Base-by-base conservation (phyloP, 2,888 invertebrate genomes). In the Ligdia adustata region DNA sequence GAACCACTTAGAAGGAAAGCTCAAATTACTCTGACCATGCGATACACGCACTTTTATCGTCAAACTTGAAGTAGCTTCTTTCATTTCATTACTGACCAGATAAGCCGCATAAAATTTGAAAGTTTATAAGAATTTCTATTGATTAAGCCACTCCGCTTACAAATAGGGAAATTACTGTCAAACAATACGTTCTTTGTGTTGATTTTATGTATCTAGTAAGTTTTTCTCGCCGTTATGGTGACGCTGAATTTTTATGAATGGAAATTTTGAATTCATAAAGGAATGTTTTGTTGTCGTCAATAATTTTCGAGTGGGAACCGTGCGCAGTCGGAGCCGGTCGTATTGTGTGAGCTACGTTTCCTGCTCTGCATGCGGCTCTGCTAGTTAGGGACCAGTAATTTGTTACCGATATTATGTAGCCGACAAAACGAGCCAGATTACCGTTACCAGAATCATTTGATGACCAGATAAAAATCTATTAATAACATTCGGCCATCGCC, bases 381-480 rank as follows among this genome's bases (percentile, higher is more conserved):
- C 64, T 63, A 24, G 42, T 49, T 62, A 60, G 64, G 68, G 68
- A 71, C 65, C 64, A 80, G 79, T 84, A 86, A 89, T 89, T 88
- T 88, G 87, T 86, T 80, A 82, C 72, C 72, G 72, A 83, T 83
- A 81, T 67, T 64, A 70, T 62, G 56, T 64, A 67, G 67, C 76
- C 73, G 79, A 79, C 78, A 78, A 82, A 83, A 81, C 79, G 77
- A 80, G 73, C 79, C 73, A 80, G 72, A 75, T 80, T 81, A 85
- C 84, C 79, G 87, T 85, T 85, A 84, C 78, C 70, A 80, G 82
- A 80, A 82, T 81, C 84, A 79, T 76, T 80, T 82, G 83, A 86
- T 86, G 85, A 85, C 79, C 77, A 82, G 86, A 88, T 89, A 88
- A 68, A 79, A 80, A 90, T 90, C 86, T 88, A 86, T 88, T 88